Conservation (phyloP, 2,888 invertebrate species). For the Rugalucina vietnamica region DNA sequence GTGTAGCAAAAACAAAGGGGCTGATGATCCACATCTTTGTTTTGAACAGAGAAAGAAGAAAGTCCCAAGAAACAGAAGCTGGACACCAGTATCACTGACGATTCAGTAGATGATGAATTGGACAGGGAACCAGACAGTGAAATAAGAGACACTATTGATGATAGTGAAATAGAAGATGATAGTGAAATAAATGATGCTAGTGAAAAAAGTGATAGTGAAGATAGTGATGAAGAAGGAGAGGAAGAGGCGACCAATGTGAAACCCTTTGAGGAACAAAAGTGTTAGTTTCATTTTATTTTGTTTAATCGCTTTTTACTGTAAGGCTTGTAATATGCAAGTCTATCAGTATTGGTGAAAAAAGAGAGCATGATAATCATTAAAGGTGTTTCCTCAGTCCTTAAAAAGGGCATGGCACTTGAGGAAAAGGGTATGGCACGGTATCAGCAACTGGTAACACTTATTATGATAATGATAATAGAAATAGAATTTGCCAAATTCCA, state of each 20-base stretch:
- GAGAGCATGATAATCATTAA: no score
- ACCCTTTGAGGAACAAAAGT: not conserved
- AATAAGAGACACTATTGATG: not conserved
- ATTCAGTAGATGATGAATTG: no score
- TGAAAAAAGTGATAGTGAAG: constrained; percentile 12
- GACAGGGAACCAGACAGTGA: not conserved
- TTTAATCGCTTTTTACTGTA: not conserved
- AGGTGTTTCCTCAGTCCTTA: no score
- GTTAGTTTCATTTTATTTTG: not conserved
- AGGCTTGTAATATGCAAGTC: not conserved
- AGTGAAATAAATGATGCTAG: constrained; percentile 20
- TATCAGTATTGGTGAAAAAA: no score
- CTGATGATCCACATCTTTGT: not conserved
- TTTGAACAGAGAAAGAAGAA: constrained; percentile 14
- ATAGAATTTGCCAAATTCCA: not conserved
- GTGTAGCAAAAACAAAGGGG: not conserved
- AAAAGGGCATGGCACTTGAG: not conserved
- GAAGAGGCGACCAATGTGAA: not conserved
- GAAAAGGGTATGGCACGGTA: not conserved
- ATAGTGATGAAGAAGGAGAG: constrained; percentile 5
- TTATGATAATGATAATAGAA: not conserved
- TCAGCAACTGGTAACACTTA: not conserved
- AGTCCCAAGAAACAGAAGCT: constrained; percentile 29
- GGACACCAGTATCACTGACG: no score
- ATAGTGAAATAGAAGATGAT: constrained; percentile 37